A percentile compares a stretch with the other conserved stretches of the same genome.
These are phyloP conservation scores for Tachystola acroxantha DNA, from an alignment of 2,888 invertebrate species.

Conservation along the genomic window DNA sequence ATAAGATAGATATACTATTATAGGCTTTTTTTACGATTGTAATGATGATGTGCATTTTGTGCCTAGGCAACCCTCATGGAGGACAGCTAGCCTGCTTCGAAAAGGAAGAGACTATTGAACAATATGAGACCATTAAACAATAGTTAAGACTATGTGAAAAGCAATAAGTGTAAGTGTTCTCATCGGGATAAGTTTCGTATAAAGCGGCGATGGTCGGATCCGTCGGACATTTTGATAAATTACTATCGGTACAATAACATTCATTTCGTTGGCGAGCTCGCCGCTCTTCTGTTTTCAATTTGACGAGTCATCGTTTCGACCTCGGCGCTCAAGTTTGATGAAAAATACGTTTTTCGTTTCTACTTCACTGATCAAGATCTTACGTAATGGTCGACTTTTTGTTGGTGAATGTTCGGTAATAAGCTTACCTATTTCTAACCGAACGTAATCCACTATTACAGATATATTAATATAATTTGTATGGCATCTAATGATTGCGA, in stretches of 20 bases:
- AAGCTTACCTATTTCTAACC: no score
- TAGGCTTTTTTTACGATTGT: no score
- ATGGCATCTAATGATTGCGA: no score
- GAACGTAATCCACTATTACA: no score
- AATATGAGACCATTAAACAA: no score
- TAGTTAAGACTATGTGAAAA: no score
- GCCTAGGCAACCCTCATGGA: no score
- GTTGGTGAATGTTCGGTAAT: constrained; percentile 10
- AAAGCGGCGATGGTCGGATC: constrained; percentile 21
- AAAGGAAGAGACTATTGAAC: no score
- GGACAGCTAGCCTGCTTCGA: no score
- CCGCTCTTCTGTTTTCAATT: constrained; percentile 50
- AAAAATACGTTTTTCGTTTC: constrained; percentile 48
- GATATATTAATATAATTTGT: no score
- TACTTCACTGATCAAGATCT: constrained; percentile 31
- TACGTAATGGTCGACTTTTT: constrained; percentile 29
- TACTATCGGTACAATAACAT: constrained; percentile 61
- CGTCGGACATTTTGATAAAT: constrained; percentile 67
- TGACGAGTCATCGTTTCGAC: constrained; percentile 50
- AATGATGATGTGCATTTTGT: no score
- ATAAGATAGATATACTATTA: no score
- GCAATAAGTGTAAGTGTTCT: constrained; percentile 42
- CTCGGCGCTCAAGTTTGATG: constrained; percentile 31
- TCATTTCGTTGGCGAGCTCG: constrained; percentile 40
- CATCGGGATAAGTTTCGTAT: constrained; percentile 41